phyloP scores from a whole-genome alignment of 2,888 invertebrate species.

The Allophyes oxyacanthae region DNA sequence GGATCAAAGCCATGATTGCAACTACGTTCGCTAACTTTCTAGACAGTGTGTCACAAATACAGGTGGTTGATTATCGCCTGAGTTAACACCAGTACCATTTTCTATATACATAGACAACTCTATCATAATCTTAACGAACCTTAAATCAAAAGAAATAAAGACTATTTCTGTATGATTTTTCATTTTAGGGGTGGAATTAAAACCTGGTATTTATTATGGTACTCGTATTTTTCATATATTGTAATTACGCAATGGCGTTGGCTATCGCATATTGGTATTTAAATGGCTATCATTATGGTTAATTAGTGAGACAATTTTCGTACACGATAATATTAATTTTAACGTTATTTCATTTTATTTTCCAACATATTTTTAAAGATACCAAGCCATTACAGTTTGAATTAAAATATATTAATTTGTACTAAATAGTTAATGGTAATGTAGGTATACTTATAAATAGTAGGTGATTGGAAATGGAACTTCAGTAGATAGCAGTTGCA shows the following conservation, averaged over 20 bases:
- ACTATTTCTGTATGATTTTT: slow-evolving; percentile 12
- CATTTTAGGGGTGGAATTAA: neutral
- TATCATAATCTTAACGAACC: slow-evolving; percentile 1
- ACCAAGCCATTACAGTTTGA: slow-evolving; percentile 38
- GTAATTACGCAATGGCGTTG: slow-evolving; percentile 53
- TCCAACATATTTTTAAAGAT: slow-evolving; percentile 40
- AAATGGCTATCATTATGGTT: slow-evolving; percentile 56
- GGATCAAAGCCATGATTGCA: neutral
- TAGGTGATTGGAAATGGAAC: slow-evolving; percentile 1
- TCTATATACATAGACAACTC: slow-evolving; percentile 10
- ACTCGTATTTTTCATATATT: slow-evolving; percentile 53
- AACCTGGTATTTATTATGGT: slow-evolving; percentile 31
- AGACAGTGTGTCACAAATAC: slow-evolving; percentile 43
- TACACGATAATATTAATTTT: slow-evolving; percentile 51
- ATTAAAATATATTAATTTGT: slow-evolving; percentile 35
- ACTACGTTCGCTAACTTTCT: neutral
- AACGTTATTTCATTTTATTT: slow-evolving; percentile 44
- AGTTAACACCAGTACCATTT: slow-evolving; percentile 51
- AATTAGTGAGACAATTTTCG: slow-evolving; percentile 58
- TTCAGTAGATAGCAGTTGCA: neutral
- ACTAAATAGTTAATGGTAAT: slow-evolving; percentile 17
- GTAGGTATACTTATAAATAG: slow-evolving; percentile 12
- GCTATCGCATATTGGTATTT: slow-evolving; percentile 54
- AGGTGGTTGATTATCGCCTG: slow-evolving; percentile 57
- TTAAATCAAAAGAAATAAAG: slow-evolving; percentile 1